phyloP scores from a whole-genome alignment of 23 tunicate species.

The Halocynthia aurantium region DNA sequence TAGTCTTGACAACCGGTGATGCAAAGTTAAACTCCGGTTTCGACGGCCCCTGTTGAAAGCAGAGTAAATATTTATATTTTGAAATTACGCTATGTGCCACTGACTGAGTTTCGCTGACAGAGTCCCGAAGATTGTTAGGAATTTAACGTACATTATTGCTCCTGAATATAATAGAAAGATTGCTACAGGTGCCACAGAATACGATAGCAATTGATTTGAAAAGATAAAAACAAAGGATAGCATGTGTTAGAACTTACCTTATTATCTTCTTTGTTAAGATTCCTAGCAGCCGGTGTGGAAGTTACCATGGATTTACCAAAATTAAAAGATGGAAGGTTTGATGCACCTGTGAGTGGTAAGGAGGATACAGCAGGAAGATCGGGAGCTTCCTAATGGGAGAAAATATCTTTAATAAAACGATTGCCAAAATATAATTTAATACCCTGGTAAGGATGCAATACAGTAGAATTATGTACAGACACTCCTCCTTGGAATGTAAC shows the following conservation, averaged over 20 bases:
- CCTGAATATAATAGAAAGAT: too few species aligned
- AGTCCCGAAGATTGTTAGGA: too few species aligned
- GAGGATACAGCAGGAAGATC: conserved; percentile 32
- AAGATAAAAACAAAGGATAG: not conserved
- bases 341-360: conserved; percentile 6
- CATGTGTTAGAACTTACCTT: too few species aligned
- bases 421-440: too few species aligned
- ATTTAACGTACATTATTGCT: too few species aligned
- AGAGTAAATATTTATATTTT: too few species aligned
- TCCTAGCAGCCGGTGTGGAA: conserved; percentile 27
- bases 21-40: conserved; percentile 18
- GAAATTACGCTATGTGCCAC: too few species aligned
- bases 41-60: not conserved
- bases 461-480: too few species aligned
- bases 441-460: too few species aligned
- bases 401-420: not conserved
- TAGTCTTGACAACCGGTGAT: conserved; percentile 17
- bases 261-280: not conserved
- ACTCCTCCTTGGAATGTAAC: not conserved
- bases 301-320: conserved; percentile 29
- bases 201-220: too few species aligned
- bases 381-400: not conserved
- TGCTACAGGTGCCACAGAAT: too few species aligned
- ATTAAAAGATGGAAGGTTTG: conserved; percentile 36
- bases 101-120: too few species aligned